Base-by-base conservation (phyloP, 2,113 vertebrate species). In the Naja naja region DNA sequence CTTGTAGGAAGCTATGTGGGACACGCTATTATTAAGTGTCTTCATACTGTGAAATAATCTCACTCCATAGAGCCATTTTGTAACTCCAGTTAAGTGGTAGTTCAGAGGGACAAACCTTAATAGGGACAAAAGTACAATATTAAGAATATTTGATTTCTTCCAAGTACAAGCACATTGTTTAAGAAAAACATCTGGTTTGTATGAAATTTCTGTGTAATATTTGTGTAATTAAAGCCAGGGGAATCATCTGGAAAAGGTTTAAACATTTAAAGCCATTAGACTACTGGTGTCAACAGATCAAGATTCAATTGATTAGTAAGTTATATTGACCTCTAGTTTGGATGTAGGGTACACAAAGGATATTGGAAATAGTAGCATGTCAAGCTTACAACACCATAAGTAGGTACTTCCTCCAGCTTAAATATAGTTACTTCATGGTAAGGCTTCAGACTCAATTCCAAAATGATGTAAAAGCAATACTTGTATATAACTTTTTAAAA, bases 191-290 rank as follows among this genome's bases (percentile, higher is more conserved):
- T 43, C 85, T 92, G 91, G 85, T 18, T 64, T 47, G 18, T 6
- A 92, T 92, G 55, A 92, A 88, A 64, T 47, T 64, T 53, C n/a
- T 53, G n/a, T 3, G 30, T 69, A 88, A 58, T 56, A 92, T 92
- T 58, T 88, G n/a, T 88, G 54, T 11, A 87, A 53, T 88, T 22
- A 88, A 18, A 49, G 58, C 30, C 25, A 74, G 20, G 5, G 34
- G 43, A 88, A 47, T 92, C 47, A 92, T 49, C 86, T 88, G 86
- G 56, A 92, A 69, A 92, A 88, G 23, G 22, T 69, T 49, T 92
- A 27, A 10, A 54, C 3, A 53, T 92, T 92, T 88, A 88, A 34
- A 22, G 56, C 55, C 45, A 69, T 92, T 92, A 64, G 58, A 87
- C 6, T 64, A 12, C 56, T 88, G 49, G 56, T 92, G 56, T 88